phyloP scores from a whole-genome alignment of 2,113 vertebrate species.

The Charadrius vociferus region DNA sequence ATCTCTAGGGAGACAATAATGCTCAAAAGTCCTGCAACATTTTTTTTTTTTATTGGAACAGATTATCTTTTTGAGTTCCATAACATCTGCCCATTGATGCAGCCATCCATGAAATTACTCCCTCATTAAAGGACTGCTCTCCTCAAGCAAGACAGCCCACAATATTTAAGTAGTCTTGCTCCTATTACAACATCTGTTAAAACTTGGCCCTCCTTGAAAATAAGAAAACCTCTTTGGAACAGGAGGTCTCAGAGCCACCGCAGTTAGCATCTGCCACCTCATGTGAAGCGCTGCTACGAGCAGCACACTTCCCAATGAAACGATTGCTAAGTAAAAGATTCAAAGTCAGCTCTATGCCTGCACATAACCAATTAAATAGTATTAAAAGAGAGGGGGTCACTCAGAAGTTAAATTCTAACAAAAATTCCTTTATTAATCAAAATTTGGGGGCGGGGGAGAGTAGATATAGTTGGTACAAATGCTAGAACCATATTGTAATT shows the following conservation, averaged over 20 bases:
- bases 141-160: background rate
- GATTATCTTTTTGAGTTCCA: background rate
- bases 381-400: background rate
- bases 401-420: constrained; percentile 36
- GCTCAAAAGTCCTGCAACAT: background rate
- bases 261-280: background rate
- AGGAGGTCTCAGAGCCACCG: background rate
- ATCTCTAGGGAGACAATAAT: background rate
- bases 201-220: background rate
- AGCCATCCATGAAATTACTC: background rate
- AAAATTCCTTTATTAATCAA: constrained; percentile 47
- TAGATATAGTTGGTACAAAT: background rate
- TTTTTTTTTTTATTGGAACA: background rate
- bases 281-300: constrained; percentile 23
- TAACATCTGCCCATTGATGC: background rate
- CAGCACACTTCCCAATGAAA: background rate
- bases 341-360: background rate
- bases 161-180: background rate
- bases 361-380: background rate
- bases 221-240: constrained; percentile 2
- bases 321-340: background rate
- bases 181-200: background rate
- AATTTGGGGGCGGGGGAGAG: background rate
- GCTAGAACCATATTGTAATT: background rate
- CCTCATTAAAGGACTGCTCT: background rate